Percentiles rank a stretch among this genome's conserved stretches.
Conservation (phyloP, 2,797 vertebrate genomes). For the Chelmon rostratus region DNA sequence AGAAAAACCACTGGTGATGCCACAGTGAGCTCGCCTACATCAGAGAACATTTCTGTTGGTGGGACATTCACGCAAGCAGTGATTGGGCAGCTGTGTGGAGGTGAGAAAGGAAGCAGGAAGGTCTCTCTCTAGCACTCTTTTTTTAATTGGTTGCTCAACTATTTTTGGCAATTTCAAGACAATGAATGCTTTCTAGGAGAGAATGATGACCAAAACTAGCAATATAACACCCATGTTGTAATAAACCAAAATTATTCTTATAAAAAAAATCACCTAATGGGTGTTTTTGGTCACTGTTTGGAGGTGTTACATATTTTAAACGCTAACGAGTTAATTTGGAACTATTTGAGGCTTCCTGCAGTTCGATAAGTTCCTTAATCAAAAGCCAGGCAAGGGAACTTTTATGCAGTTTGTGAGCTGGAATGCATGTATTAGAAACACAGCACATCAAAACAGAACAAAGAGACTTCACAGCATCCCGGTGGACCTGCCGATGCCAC, state of each 20-base stretch:
- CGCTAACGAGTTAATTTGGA: slow-evolving; percentile 16
- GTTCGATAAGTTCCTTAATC: slow-evolving; percentile 61
- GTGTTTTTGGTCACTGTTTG: neutral
- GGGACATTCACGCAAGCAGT: no score
- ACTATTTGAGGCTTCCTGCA: slow-evolving; percentile 34
- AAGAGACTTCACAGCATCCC: slow-evolving; percentile 71
- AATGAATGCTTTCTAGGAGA: no score
- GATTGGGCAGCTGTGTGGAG: no score
- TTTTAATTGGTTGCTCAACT: no score
- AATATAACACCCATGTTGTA: neutral
- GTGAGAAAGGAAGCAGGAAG: no score
- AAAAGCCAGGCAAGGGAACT: slow-evolving; percentile 56
- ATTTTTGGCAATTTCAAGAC: no score
- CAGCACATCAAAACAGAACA: slow-evolving; percentile 74
- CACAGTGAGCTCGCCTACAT: no score
- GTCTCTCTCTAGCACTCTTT: no score
- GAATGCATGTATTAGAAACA: slow-evolving; percentile 54
- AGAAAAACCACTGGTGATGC: no score
- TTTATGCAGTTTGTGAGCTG: slow-evolving; percentile 49
- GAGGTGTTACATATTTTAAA: slow-evolving; percentile 17
- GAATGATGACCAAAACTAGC: neutral
- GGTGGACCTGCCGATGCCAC: slow-evolving; percentile 67
- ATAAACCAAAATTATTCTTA: neutral
- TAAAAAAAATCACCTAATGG: neutral
- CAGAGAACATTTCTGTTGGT: no score